Evolutionary conservation across 2,113 vertebrate species (phyloP), one percentile per base, ranked within the genome.

Genomic region (Caloenas nicobarica): DNA sequence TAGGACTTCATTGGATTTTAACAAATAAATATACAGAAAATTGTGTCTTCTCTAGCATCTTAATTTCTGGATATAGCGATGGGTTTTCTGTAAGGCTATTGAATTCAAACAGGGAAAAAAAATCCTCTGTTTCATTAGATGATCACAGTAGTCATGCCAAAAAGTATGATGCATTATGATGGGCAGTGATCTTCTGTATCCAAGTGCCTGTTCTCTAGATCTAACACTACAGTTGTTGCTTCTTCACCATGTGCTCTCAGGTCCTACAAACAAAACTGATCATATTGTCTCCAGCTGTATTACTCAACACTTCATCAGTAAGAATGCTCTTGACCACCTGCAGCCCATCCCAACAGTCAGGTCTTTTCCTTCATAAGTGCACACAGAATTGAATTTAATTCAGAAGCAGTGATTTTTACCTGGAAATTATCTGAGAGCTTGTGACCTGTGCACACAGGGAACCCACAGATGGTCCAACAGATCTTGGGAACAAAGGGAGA

Each of bases 301-400:
- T 72, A 34, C 22, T 77, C 42, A 73, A 40, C 60, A 62, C 26
- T 94, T 84, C 51, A 48, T 66, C 60, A 81, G 4, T 42, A 51
- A 72, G 62, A 94, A 83, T 71, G 33, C 5, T 82, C 88, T 46
- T 64, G 28, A 82, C 38, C 60, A 90, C 64, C 76, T 88, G 78
- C 50, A 84, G 53, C 50, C 40, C 85, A 50, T 16, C 64, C 51
- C 38, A 7, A 51, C 28, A 69, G 9, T 61, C 91, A 88, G 29
- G 31, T 68, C 16, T 80, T 91, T 73, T 89, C 61, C 34, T 81
- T 88, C 60, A 71, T 40, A 92, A 86, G 81, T 69, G n/a, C 48
- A 74, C 9, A 38, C 16, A 73, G n/a, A 58, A 70, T 16, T 48
- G 9, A 88, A 85, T 89, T 85, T 88, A 88, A 85, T 86, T 46